Base-by-base conservation (phyloP, 2,888 invertebrate species). In the Homarus gammarus region DNA sequence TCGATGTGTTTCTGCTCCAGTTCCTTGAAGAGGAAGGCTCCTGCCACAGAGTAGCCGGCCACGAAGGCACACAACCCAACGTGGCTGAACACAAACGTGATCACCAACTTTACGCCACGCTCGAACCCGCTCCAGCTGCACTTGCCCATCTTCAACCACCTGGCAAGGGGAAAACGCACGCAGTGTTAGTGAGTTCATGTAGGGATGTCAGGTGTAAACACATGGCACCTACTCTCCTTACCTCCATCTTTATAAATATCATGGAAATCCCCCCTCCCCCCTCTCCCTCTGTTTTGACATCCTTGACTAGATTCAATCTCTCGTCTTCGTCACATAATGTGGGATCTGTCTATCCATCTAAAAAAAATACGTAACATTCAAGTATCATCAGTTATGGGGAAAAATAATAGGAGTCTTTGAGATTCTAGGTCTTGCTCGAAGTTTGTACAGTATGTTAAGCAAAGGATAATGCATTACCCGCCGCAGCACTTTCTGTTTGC, bases 11-110 rank as follows among this genome's bases (percentile, higher is more conserved):
- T 96, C 22, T 96, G 95, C 94, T 97, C 97, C 93, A 97, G 94
- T 92, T 95, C 95, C 93, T 96, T 96, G 94, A 97, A 97, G 92
- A 97, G 95, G 92, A 96, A 94, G 68, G 97, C 97, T 86, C 97
- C 97, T 92, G 96, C 94, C 90, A 97, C 95, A 92, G 96, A 96
- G 94, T 97, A 97, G 84, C 95, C 95, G 90, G 96, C 95, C 92
- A 97, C 97, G 88, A 97, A 94, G 40, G 96, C 94, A 93, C 96
- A 96, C 91, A 97, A 94, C 18, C 97, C 97, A 75, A 96, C 93
- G 93, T 96, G 96, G 18, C 96, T 96, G 93, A 96, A 96, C 33
- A 96, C 95, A 94, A 95, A 94, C 93, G 95, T 93, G 93, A 95
- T 93, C 94, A 95, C 83, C 40, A 89, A 44, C 81, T 91, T 91